Percentiles rank a stretch among this genome's conserved stretches.
phyloP scores from a whole-genome alignment of 2,113 vertebrate species.

The Lophius piscatorius region DNA sequence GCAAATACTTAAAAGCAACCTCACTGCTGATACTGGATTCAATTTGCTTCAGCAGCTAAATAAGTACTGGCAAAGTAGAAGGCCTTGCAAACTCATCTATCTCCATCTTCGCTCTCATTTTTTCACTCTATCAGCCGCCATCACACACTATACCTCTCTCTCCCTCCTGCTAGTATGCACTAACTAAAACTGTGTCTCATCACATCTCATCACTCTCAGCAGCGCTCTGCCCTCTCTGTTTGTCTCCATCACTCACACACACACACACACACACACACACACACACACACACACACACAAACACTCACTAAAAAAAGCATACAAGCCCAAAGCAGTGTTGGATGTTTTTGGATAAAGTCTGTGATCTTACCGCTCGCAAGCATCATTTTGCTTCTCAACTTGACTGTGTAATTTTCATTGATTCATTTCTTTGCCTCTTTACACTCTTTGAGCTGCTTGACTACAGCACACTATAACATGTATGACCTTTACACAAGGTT shows the following conservation, averaged over 20 bases:
- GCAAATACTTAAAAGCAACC: conserved; percentile 70
- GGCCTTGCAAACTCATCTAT: conserved; percentile 59
- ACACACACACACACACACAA: conserved; percentile 19
- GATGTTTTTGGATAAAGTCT: conserved; percentile 27
- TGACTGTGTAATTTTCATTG: conserved; percentile 2
- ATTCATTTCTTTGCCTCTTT: not conserved
- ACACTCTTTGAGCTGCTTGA: not conserved
- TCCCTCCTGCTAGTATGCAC: conserved; percentile 64
- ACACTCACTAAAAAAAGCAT: conserved; percentile 29
- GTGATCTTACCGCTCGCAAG: conserved; percentile 21
- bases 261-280: conserved; percentile 11
- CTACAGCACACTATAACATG: not conserved
- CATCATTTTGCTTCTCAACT: conserved; percentile 7
- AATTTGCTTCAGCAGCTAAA: conserved; percentile 60
- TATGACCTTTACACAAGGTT: conserved; percentile 18
- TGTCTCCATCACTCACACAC: conserved; percentile 47
- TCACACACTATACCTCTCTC: conserved; percentile 49
- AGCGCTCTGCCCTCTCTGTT: conserved; percentile 65
- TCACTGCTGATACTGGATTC: conserved; percentile 69
- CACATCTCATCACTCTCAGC: conserved; percentile 69
- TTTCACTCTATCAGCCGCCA: conserved; percentile 53
- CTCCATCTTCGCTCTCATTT: conserved; percentile 55
- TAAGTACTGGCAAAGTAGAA: conserved; percentile 20
- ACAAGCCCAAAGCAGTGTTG: conserved; percentile 45
- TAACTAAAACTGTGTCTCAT: conserved; percentile 75